A percentile compares a stretch with the other conserved stretches of the same genome.
Conservation (phyloP, 2,888 invertebrate genomes). For the Cremastinae sp. region DNA sequence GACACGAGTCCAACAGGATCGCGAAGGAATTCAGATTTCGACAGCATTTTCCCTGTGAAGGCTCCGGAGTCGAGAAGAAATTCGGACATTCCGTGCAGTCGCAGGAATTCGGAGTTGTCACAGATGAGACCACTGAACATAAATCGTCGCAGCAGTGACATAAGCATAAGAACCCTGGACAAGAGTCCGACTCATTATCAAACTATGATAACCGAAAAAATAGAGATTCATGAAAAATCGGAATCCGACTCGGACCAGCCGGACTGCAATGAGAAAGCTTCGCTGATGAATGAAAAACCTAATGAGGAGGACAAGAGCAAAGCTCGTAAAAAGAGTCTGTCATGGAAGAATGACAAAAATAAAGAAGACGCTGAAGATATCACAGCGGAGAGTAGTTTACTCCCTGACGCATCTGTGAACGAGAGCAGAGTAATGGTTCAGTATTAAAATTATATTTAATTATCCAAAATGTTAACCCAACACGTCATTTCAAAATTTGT, state of each 20-base stretch:
- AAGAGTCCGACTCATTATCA: constrained; percentile 74
- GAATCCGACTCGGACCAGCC: constrained; percentile 78
- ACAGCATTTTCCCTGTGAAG: constrained; percentile 65
- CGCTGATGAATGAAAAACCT: constrained; percentile 72
- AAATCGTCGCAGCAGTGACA: constrained; percentile 75
- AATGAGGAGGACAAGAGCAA: constrained; percentile 68
- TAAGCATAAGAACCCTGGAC: constrained; percentile 74
- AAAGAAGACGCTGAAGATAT: constrained; percentile 75
- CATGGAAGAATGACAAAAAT: constrained; percentile 77
- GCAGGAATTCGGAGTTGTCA: constrained; percentile 71
- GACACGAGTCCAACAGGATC: constrained; percentile 75
- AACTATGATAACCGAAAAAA: constrained; percentile 66
- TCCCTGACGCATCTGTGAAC: constrained; percentile 68
- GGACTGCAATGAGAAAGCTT: constrained; percentile 75
- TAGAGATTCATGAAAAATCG: constrained; percentile 72
- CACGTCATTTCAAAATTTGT: background rate
- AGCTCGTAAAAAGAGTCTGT: constrained; percentile 78
- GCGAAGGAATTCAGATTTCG: constrained; percentile 76
- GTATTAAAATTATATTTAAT: constrained; percentile 12
- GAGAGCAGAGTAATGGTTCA: constrained; percentile 70
- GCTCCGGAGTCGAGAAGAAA: constrained; percentile 73
- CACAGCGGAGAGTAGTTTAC: constrained; percentile 78
- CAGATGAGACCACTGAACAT: constrained; percentile 70
- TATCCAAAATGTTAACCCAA: background rate
- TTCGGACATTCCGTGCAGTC: constrained; percentile 72